A percentile compares a stretch with the other conserved stretches of the same genome.
Evolutionary conservation across 2,797 vertebrate species (phyloP).

Genomic region (Rhynchonycteris naso): DNA sequence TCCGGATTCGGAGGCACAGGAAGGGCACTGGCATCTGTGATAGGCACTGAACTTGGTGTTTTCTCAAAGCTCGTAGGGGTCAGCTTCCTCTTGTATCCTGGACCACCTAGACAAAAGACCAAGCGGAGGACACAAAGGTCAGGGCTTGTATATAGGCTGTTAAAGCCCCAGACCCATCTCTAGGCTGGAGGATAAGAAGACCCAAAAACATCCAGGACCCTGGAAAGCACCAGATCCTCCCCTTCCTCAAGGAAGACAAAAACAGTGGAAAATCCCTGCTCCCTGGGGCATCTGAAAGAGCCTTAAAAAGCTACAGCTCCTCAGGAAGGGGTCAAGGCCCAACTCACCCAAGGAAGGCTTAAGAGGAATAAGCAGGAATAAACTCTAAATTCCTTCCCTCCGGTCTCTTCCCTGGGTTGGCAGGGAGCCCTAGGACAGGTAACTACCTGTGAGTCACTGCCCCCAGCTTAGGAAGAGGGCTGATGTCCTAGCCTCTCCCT

Average conservation of each 20-base stretch:
- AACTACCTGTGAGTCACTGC: conserved; percentile 75
- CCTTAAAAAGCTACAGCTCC: background rate
- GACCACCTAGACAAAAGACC: background rate
- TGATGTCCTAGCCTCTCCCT: conserved; percentile 31
- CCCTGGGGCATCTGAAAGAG: background rate
- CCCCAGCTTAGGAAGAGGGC: background rate
- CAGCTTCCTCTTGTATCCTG: background rate
- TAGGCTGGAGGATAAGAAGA: background rate
- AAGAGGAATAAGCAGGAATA: background rate
- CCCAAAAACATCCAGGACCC: background rate
- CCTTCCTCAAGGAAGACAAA: background rate
- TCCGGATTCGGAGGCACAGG: background rate
- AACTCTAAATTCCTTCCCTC: background rate
- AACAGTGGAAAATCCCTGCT: conserved; percentile 42
- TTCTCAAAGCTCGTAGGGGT: background rate
- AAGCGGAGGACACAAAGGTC: background rate
- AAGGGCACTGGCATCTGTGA: background rate
- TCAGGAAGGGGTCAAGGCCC: conserved; percentile 2
- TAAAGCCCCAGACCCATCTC: background rate
- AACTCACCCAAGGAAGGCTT: background rate
- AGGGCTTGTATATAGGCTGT: background rate
- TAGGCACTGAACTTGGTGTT: background rate
- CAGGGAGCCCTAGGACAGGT: conserved; percentile 73
- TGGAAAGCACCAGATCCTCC: conserved; percentile 48
- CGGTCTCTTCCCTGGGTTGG: conserved; percentile 34